A percentile compares a stretch with the other conserved stretches of the same genome.
These are phyloP conservation scores for Drosophila flavopinicola DNA, from an alignment of 2,888 invertebrate species.

Conservation along the genomic window DNA sequence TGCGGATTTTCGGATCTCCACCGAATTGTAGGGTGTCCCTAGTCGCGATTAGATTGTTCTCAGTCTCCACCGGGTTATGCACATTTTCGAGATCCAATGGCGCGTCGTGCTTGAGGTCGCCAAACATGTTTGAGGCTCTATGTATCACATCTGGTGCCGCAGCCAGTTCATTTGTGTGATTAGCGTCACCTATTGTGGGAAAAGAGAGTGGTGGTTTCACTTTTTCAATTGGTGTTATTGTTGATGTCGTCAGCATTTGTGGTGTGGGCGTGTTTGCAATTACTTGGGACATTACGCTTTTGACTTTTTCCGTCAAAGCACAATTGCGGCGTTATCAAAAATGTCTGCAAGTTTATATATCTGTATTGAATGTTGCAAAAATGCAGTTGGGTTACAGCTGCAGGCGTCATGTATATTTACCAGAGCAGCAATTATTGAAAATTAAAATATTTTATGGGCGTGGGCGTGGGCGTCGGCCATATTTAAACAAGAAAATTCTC, in stretches of 20 bases:
- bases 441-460: conserved; percentile 61
- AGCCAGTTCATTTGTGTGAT: conserved; percentile 48
- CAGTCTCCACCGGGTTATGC: conserved; percentile 62
- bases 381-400: too few relatives aligned
- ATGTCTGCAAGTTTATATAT: conserved; percentile 33
- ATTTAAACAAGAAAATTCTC: conserved; percentile 49
- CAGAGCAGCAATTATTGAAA: conserved; percentile 49
- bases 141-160: conserved; percentile 47
- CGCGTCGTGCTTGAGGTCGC: conserved; percentile 63
- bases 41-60: conserved; percentile 41
- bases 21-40: conserved; percentile 41
- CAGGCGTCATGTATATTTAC: conserved; percentile 57
- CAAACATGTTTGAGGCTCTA: conserved; percentile 62
- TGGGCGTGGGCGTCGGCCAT: conserved; percentile 77
- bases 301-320: conserved; percentile 12
- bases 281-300: conserved; percentile 72
- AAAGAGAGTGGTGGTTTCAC: conserved; percentile 58
- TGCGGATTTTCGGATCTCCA: conserved; percentile 68
- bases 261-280: conserved; percentile 77
- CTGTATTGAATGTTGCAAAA: background rate
- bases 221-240: conserved; percentile 64
- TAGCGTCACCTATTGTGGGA: conserved; percentile 45
- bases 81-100: conserved; percentile 72
- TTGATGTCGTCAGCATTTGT: conserved; percentile 79
- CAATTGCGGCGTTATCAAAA: conserved; percentile 16